Evolutionary conservation across 92 coral and sea anemone genomes (phyloP), one percentile per base, ranked within the genome.

Genomic region (Parazoanthus atlanticus): DNA sequence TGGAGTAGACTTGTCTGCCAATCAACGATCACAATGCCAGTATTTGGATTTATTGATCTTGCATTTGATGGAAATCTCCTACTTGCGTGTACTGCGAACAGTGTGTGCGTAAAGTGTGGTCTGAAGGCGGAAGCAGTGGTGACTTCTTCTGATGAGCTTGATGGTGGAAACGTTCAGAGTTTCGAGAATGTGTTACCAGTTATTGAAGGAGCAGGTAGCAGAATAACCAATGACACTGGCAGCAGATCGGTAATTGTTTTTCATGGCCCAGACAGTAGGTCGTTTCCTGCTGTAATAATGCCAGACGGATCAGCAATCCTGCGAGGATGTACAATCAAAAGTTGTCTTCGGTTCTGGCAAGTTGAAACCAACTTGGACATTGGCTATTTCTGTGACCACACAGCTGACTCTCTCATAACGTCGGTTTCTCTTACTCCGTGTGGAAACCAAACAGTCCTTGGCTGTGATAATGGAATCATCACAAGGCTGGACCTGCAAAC

Each of bases 401-500:
- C 86, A 32, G 88, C 36, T 3, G 89, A 87, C 26, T 49, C 91
- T 10, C 77, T 92, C 13, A 81, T 92, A 3, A 87, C 91, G 17
- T 82, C 91, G 21, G 40, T 92, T 38, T 90, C 85, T 56, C 80
- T 80, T 19, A 78, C 86, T 28, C 69, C 78, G 7, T 84, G 58
- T 70, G 86, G 88, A 10, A 82, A 88, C 17, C 85, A 88, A 8
- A 91, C 88, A 16, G 69, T 92, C 58, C 80, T 88, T 49, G 92
- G 94, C 31, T 86, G 92, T 69, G 85, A 85, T 58, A 69, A 82
- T 32, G 94, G 94, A 43, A 87, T 38, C 33, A 84, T 90, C 23
- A 79, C 91, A 16, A 49, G 88, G 61, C 66, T 92, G 3, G 89
- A 92, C n/a, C 81, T 92, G n/a, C 89, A 92, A 29, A 78, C 92